Base-by-base conservation (phyloP, 2,888 invertebrate genomes). In the Elegia similella region DNA sequence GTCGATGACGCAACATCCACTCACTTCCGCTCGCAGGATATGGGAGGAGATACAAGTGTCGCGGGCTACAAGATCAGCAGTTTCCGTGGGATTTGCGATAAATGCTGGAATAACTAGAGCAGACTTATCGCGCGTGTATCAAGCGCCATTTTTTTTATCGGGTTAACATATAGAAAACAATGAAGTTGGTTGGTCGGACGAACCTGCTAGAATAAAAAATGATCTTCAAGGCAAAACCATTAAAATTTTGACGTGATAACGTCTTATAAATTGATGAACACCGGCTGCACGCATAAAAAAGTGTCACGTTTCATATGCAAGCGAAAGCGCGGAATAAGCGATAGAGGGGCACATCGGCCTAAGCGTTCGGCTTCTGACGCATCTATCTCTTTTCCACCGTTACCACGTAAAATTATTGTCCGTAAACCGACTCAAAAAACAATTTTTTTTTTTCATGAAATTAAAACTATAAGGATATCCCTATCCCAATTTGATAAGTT, bases 1-100 rank as follows among this genome's bases (percentile, higher is more conserved):
- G 74, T 50, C 70, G 80, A 64, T 90, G 89, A 90, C 88, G 88
- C 82, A 86, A 90, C 84, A 81, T 88, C 88, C 88, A 80, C 76
- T 64, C 75, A 74, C 80, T 88, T 88, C 88, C 87, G 85, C 75
- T 76, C 82, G 80, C 86, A 84, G 88, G 88, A 88, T 86, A 85
- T 72, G 75, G 68, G 73, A 76, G 77, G 78, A 84, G 84, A 86
- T 80, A 85, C 82, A 78, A 81, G 65, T 76, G 80, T 75, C 75
- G 73, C 75, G 73, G 59, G 57, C 69, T 63, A 60, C 69, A 74
- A 83, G 86, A 87, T 86, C 84, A 83, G 72, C 79, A 30, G 63
- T 78, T 84, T 85, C 83, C 82, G 80, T 76, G 76, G 76, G 80
- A 80, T 85, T 83, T 76, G 75, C 79, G 76, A 78, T 78, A 77